Conservation (phyloP, 2,797 vertebrate genomes). For the Danio albolineatus region DNA sequence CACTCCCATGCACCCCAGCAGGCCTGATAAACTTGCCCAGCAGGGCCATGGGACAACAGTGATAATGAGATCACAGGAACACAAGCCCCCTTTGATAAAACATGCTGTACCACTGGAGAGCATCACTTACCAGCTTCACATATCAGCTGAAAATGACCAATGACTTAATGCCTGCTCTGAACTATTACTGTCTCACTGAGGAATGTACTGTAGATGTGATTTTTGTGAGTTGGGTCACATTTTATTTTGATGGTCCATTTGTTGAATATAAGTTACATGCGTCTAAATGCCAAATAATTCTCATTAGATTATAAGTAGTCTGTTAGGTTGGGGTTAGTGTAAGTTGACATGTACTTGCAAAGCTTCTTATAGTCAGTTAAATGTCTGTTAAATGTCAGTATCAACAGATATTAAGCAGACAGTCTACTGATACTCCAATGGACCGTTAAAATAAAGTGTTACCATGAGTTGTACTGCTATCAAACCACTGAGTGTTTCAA, state of each 20-base stretch:
- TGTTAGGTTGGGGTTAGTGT: too few relatives aligned
- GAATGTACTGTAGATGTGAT: slow-evolving; percentile 17
- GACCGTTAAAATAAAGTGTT: too few relatives aligned
- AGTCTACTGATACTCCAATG: too few relatives aligned
- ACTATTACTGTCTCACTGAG: slow-evolving; percentile 14
- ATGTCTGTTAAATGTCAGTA: too few relatives aligned
- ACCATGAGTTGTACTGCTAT: background rate
- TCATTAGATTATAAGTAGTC: too few relatives aligned
- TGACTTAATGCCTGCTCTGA: background rate
- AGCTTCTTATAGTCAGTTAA: too few relatives aligned
- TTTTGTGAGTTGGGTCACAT: background rate
- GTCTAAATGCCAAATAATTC: too few relatives aligned
- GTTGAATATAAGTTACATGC: too few relatives aligned
- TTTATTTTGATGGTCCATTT: too few relatives aligned
- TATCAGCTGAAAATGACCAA: slow-evolving; percentile 26
- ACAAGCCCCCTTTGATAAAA: slow-evolving; percentile 68
- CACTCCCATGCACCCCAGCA: slow-evolving; percentile 33
- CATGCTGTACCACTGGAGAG: slow-evolving; percentile 57
- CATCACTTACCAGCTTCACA: slow-evolving; percentile 53
- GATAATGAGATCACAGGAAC: slow-evolving; percentile 69
- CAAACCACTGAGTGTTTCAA: background rate
- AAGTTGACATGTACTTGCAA: too few relatives aligned
- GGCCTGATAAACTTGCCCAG: slow-evolving; percentile 56
- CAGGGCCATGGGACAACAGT: slow-evolving; percentile 20
- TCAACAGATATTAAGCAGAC: too few relatives aligned